These are phyloP conservation scores for Ferdinandea cuprea DNA, from an alignment of 2,888 invertebrate genomes.

Conservation along the genomic window DNA sequence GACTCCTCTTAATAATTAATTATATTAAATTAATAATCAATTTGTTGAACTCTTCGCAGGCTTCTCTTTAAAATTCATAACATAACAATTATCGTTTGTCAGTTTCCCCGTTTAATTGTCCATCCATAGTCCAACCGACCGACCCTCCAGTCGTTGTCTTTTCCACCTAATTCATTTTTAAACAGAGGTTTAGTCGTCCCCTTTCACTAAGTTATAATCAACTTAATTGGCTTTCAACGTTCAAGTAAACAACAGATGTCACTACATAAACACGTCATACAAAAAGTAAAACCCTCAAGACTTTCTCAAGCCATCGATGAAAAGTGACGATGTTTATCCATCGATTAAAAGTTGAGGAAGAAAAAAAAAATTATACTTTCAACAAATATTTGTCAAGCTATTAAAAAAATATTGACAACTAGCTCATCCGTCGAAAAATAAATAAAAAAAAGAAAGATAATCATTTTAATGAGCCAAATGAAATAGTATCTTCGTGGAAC, in stretches of 20 bases:
- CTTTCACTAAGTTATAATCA: conserved; percentile 7
- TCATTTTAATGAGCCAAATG: conserved; percentile 7
- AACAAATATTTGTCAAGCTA: conserved; percentile 41
- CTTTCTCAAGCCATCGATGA: background rate
- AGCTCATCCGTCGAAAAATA: background rate
- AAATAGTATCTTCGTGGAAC: conserved; percentile 12
- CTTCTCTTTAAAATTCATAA: no score
- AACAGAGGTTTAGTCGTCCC: background rate
- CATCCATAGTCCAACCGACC: background rate
- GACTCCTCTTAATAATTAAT: background rate
- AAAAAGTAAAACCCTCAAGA: conserved; percentile 19
- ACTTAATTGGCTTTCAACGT: conserved; percentile 42
- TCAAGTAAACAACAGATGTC: background rate
- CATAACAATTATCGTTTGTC: no score
- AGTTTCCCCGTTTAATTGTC: background rate
- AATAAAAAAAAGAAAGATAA: no score
- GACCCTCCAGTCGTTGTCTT: background rate
- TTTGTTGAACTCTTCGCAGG: background rate
- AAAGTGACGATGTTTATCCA: conserved; percentile 33
- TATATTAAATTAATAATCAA: background rate
- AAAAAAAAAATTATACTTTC: no score
- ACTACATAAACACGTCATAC: background rate
- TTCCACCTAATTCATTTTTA: conserved; percentile 12
- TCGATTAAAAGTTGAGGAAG: conserved; percentile 17
- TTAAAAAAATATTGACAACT: conserved; percentile 33